phyloP scores from a whole-genome alignment of 2,113 vertebrate species.

The Ursus arctos region DNA sequence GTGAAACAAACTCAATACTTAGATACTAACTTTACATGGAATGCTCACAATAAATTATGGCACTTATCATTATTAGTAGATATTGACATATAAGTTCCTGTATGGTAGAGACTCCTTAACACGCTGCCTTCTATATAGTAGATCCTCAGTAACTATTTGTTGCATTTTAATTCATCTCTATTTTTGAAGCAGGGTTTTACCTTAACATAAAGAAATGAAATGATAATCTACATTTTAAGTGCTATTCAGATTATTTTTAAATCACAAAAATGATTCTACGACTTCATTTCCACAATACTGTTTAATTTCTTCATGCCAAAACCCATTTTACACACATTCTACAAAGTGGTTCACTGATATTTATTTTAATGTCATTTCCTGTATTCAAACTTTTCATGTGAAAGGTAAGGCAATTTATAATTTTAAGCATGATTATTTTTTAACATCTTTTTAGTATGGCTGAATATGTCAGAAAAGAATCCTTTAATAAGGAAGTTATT shows the following conservation, averaged over 20 bases:
- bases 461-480: conserved; percentile 57
- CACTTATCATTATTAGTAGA: neutral
- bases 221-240: conserved; percentile 25
- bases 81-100: neutral
- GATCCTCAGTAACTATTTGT: neutral
- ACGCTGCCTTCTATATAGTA: neutral
- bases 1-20: neutral
- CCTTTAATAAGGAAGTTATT: conserved; percentile 19
- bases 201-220: conserved; percentile 56
- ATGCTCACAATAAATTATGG: conserved; percentile 19
- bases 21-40: neutral
- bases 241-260: conserved; percentile 43
- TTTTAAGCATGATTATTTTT: conserved; percentile 38
- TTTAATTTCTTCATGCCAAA: conserved; percentile 44
- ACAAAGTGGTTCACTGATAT: neutral
- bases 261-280: conserved; percentile 41
- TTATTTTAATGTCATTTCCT: conserved; percentile 30
- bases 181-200: conserved; percentile 25
- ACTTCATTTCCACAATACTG: conserved; percentile 28
- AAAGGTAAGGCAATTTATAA: conserved; percentile 31
- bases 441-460: conserved; percentile 31
- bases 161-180: conserved; percentile 50
- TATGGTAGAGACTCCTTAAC: neutral
- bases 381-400: neutral
- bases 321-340: neutral